phyloP scores from a whole-genome alignment of 2,113 vertebrate genomes.

The Micromys minutus region DNA sequence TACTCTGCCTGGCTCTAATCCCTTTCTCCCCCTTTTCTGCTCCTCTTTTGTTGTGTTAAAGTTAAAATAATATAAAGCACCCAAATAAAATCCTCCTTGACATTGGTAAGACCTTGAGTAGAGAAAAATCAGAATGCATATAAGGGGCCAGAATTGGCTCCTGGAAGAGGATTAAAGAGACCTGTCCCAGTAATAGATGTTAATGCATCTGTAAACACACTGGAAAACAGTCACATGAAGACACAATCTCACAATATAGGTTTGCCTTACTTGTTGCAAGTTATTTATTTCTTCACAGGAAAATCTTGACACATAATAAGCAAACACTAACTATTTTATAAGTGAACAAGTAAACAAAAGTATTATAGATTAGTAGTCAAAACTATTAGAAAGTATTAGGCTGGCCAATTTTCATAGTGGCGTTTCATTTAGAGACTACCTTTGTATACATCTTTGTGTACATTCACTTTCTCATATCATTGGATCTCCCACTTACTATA shows the following conservation, averaged over 20 bases:
- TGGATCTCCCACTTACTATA: neutral
- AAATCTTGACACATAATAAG: constrained; percentile 10
- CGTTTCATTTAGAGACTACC: neutral
- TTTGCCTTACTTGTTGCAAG: constrained; percentile 27
- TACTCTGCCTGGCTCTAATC: neutral
- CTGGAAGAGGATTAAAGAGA: neutral
- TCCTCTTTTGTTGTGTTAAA: neutral
- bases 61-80: neutral
- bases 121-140: neutral
- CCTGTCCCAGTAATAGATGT: neutral
- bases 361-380: neutral
- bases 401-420: neutral
- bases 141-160: neutral
- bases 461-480: neutral
- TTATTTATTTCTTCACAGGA: neutral
- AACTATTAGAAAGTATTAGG: neutral
- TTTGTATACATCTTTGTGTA: neutral
- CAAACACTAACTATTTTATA: neutral
- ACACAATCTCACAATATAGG: neutral
- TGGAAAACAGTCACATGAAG: neutral
- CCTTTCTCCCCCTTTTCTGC: neutral
- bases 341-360: neutral
- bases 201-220: neutral
- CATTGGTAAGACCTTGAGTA: neutral
- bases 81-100: neutral